These are phyloP conservation scores for Valencia hispanica DNA, from an alignment of 2,797 vertebrate species.

Conservation along the genomic window DNA sequence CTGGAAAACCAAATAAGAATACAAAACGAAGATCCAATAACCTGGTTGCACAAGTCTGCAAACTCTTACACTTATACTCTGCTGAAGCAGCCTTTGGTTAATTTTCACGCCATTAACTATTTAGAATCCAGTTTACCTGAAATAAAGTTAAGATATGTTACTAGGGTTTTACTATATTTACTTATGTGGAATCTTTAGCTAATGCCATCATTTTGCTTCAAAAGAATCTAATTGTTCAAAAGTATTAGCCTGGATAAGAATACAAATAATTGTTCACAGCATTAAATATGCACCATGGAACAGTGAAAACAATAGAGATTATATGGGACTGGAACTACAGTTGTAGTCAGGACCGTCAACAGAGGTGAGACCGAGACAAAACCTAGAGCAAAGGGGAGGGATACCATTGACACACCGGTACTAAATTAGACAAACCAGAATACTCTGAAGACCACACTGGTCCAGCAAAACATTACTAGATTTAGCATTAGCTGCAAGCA, in stretches of 20 bases:
- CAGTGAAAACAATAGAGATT: too few species aligned
- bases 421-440: too few species aligned
- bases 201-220: background rate
- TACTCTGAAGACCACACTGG: too few species aligned
- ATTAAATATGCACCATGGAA: too few species aligned
- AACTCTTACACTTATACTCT: background rate
- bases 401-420: too few species aligned
- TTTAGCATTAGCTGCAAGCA: background rate
- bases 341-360: too few species aligned
- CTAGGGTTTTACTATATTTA: background rate
- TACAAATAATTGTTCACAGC: background rate
- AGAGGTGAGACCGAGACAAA: too few species aligned
- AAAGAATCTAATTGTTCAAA: background rate
- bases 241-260: background rate
- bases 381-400: too few species aligned
- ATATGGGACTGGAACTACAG: too few species aligned
- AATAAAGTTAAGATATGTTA: background rate
- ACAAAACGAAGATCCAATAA: background rate
- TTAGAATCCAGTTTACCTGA: background rate
- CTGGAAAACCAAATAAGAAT: background rate
- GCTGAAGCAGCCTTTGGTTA: too few species aligned
- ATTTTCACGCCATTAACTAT: too few species aligned
- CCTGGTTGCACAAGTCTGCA: background rate
- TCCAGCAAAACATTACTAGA: background rate
- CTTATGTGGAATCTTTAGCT: too few species aligned